These are phyloP conservation scores for Danio aesculapii DNA, from an alignment of 2,797 vertebrate genomes.

Conservation along the genomic window DNA sequence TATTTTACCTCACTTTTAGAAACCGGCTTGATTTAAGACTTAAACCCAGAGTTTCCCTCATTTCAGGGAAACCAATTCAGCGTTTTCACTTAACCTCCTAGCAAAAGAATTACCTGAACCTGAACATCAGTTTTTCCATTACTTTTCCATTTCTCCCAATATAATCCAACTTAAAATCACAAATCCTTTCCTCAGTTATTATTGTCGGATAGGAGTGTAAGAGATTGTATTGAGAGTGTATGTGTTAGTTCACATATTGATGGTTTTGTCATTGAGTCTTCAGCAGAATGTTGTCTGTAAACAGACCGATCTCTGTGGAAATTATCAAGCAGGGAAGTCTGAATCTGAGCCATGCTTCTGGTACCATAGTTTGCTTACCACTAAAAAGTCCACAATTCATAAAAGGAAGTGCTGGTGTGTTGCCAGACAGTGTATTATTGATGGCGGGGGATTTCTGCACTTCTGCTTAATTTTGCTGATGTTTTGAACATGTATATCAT, in stretches of 20 bases:
- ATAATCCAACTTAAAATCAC: not conserved
- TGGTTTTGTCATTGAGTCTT: constrained; percentile 9
- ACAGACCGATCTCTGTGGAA: constrained; percentile 23
- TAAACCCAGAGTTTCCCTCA: no score
- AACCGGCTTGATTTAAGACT: no score
- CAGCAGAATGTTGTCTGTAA: not conserved
- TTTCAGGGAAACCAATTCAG: no score
- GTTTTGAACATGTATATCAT: constrained; percentile 9
- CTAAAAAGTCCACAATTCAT: constrained; percentile 17
- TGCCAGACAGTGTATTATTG: constrained; percentile 15
- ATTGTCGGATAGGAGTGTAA: not conserved
- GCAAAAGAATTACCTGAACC: not conserved
- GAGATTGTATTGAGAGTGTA: not conserved
- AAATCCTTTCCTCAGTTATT: not conserved
- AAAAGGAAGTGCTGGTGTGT: not conserved
- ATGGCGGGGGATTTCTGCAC: constrained; percentile 25
- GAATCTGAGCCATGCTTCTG: constrained; percentile 6
- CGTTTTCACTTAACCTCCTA: no score
- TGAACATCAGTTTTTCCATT: not conserved
- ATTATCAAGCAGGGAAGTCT: constrained; percentile 5
- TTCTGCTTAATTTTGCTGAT: constrained; percentile 3
- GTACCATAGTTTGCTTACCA: constrained; percentile 9
- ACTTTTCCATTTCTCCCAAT: not conserved
- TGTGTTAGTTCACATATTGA: not conserved
- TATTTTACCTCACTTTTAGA: no score